Base-by-base conservation (phyloP, 2,888 invertebrate genomes). In the Troilus luridus region DNA sequence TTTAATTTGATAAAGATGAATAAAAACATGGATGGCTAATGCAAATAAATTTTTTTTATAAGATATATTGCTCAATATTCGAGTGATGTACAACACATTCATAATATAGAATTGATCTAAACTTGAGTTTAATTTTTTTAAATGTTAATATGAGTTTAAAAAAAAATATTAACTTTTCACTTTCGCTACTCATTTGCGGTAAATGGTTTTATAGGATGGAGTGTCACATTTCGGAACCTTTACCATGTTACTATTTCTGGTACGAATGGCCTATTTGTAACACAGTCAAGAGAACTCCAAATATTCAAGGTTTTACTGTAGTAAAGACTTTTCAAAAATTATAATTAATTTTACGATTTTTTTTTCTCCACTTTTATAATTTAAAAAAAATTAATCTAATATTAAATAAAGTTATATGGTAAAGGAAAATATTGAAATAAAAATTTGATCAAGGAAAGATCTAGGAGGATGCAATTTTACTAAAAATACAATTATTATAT, bases 381-480 rank as follows among this genome's bases (percentile, higher is more conserved):
- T 58, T 41, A 41, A 41, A 3, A 24, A 27, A 58, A 27, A 41
- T 58, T 88, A 85, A n/a, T 85, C 85, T 85, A 85, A 85, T 85
- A 85, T 85, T 85, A n/a, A 56, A 85, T 56, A 21, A 85, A 85
- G 56, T 56, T 56, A 85, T 9, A 85, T 85, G 85, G 85, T 85
- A 11, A 85, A 85, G 85, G 85, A 85, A 85, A 85, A 85, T 58
- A 85, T 56, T 85, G 54, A 85, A 85, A 58, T 85, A 85, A 85
- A 77, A 54, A 85, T 85, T 54, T 85, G 85, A 85, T 77, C 24
- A 64, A 89, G 90, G 90, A 90, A 90, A 90, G 90, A 90, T 58
- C 90, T 90, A 90, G 90, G 90, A 90, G 77, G 88, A 85, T 90
- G 90, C 92, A 92, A 64, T 62, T 89, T 91, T 90, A 92, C 88